Conservation (phyloP, 2,113 vertebrate species). For the Verasper variegatus region DNA sequence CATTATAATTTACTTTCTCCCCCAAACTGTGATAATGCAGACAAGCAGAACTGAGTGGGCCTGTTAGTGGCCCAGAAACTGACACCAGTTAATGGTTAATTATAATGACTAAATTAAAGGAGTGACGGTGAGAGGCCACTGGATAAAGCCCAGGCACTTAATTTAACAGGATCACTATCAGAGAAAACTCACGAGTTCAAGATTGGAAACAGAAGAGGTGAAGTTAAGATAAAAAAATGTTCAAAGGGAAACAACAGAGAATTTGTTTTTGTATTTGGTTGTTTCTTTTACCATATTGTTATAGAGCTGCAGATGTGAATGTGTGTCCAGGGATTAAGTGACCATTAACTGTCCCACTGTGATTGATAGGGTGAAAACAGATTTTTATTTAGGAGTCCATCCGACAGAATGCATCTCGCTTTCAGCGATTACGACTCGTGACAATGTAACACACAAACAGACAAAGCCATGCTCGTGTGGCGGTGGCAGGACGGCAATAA, state of each 20-base stretch:
- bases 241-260: slow-evolving; percentile 22
- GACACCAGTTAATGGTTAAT: slow-evolving; percentile 99
- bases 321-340: slow-evolving; percentile 33
- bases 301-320: not conserved
- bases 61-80: slow-evolving; percentile 97
- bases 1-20: slow-evolving; percentile 99
- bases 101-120: slow-evolving; percentile 99
- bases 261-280: slow-evolving; percentile 32
- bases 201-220: slow-evolving; percentile 80
- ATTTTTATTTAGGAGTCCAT: slow-evolving; percentile 55
- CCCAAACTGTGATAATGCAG: slow-evolving; percentile 99
- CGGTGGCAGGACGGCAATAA: not conserved
- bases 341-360: slow-evolving; percentile 44
- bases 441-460: slow-evolving; percentile 19
- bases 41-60: slow-evolving; percentile 99
- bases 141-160: slow-evolving; percentile 92
- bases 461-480: slow-evolving; percentile 47
- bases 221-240: slow-evolving; percentile 2
- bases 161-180: slow-evolving; percentile 91
- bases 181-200: slow-evolving; percentile 86
- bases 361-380: slow-evolving; percentile 48
- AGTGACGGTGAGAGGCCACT: slow-evolving; percentile 88
- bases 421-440: slow-evolving; percentile 45
- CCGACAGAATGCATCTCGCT: slow-evolving; percentile 18
- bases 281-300: slow-evolving; percentile 29